phyloP scores from a whole-genome alignment of 2,113 vertebrate species.

The Mastomys natalensis region DNA sequence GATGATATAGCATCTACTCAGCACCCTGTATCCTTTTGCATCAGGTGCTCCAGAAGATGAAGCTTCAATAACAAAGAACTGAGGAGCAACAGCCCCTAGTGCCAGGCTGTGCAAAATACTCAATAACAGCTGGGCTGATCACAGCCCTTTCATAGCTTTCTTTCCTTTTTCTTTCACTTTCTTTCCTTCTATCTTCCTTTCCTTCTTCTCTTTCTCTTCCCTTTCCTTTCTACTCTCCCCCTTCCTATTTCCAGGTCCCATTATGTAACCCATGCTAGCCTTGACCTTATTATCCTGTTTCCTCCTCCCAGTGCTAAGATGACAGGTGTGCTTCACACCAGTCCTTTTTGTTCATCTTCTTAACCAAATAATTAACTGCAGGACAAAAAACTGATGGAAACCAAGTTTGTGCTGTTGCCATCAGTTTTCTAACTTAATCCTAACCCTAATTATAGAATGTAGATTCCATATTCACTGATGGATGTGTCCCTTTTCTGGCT shows the following conservation, averaged over 20 bases:
- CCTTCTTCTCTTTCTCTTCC: background rate
- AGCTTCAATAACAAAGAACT: background rate
- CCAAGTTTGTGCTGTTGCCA: background rate
- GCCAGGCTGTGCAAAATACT: fast-evolving
- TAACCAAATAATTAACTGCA: background rate
- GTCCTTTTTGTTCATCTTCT: background rate
- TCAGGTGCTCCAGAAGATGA: background rate
- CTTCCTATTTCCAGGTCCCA: background rate
- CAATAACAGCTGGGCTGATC: background rate
- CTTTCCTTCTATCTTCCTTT: too few relatives aligned
- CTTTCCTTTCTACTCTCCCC: background rate
- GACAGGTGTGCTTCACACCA: background rate
- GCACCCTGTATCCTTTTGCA: background rate
- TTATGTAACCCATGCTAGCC: background rate
- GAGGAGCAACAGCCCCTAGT: background rate
- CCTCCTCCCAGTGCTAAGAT: background rate
- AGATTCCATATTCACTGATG: background rate
- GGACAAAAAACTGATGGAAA: background rate
- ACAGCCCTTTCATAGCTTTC: background rate
- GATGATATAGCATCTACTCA: background rate
- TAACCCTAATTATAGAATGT: background rate
- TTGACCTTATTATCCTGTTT: background rate
- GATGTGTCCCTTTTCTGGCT: background rate
- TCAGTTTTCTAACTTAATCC: background rate
- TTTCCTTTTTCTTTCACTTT: too few relatives aligned